These are phyloP conservation scores for Polyommatus iphigenia DNA, from an alignment of 2,888 invertebrate genomes.

Conservation along the genomic window DNA sequence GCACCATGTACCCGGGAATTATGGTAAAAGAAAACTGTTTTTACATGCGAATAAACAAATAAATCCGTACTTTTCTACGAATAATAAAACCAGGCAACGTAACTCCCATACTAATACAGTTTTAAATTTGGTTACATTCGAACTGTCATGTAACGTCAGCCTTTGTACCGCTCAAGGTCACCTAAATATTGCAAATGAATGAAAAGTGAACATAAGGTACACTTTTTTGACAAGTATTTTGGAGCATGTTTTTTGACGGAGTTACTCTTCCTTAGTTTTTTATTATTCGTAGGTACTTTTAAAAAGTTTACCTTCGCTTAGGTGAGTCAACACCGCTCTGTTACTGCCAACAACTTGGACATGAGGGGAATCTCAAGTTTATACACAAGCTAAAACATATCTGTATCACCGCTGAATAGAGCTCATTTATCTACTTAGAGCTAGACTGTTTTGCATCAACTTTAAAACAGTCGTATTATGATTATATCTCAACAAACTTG, in stretches of 20 bases:
- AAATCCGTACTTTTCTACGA: constrained; percentile 20
- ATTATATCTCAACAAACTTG: background rate
- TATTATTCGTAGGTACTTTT: too few relatives aligned
- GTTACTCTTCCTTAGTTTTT: too few relatives aligned
- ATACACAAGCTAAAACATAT: constrained; percentile 12
- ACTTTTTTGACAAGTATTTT: too few relatives aligned
- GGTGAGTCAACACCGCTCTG: background rate
- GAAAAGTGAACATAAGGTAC: too few relatives aligned
- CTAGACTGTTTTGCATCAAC: constrained; percentile 6
- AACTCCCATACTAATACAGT: too few relatives aligned
- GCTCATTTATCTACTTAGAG: constrained; percentile 1
- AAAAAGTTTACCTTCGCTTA: constrained; percentile 24
- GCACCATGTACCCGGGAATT: background rate
- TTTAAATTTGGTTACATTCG: too few relatives aligned
- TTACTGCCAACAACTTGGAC: constrained; percentile 23
- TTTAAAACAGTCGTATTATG: constrained; percentile 6
- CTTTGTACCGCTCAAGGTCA: too few relatives aligned
- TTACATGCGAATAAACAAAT: constrained; percentile 16
- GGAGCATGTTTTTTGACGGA: too few relatives aligned
- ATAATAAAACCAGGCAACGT: too few relatives aligned
- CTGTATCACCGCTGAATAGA: background rate
- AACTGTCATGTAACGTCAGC: too few relatives aligned
- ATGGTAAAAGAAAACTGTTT: background rate
- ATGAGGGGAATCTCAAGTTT: background rate
- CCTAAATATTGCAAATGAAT: too few relatives aligned